Conservation (phyloP, 2,113 vertebrate genomes). For the Otis tarda region DNA sequence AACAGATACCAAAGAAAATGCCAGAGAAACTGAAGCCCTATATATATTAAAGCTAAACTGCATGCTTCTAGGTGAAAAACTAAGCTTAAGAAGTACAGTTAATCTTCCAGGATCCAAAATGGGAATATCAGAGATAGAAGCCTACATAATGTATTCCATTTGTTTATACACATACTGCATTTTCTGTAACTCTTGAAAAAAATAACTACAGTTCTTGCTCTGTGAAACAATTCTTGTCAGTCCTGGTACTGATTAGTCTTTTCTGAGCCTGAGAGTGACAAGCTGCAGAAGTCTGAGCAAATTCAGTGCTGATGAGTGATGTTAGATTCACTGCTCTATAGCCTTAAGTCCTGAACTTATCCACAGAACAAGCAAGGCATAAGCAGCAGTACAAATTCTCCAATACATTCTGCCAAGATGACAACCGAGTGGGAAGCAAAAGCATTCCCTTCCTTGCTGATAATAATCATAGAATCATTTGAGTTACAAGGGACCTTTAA, state of each 20-base stretch:
- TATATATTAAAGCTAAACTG: neutral
- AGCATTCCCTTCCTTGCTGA: neutral
- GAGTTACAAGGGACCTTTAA: no score
- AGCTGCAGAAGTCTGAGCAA: neutral
- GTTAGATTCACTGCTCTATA: neutral
- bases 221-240: neutral
- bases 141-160: neutral
- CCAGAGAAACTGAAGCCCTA: neutral
- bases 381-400: neutral
- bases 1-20: neutral
- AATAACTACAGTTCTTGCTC: neutral
- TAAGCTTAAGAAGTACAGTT: neutral
- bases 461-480: neutral
- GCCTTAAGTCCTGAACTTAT: neutral
- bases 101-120: neutral
- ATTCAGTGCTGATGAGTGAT: neutral
- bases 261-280: neutral
- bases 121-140: neutral
- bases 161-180: neutral
- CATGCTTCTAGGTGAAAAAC: neutral
- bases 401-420: neutral
- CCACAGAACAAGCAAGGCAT: neutral
- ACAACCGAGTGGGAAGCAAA: neutral
- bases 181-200: neutral
- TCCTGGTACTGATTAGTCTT: neutral